These are phyloP conservation scores for Aspidiotus rigidus DNA, from an alignment of 2,888 invertebrate genomes.

Conservation along the genomic window DNA sequence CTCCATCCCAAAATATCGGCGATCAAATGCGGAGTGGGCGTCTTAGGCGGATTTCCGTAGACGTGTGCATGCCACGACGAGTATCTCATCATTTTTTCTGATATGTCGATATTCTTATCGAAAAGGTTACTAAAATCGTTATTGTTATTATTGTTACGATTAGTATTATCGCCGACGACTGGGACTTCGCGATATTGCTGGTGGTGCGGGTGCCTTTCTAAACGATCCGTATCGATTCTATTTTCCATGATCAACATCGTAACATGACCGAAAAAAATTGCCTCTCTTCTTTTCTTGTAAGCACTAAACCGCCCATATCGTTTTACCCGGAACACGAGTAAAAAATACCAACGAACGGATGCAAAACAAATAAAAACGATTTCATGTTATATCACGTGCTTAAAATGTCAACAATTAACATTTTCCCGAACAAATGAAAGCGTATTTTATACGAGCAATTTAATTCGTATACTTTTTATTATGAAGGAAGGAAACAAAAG, in stretches of 20 bases:
- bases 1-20: constrained; percentile 67
- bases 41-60: constrained; percentile 69
- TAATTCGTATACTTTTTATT: too few relatives aligned
- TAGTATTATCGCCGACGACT: not conserved
- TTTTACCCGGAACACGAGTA: not conserved
- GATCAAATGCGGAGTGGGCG: constrained; percentile 78
- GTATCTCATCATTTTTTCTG: constrained; percentile 6
- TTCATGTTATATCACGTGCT: not conserved
- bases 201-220: constrained; percentile 11
- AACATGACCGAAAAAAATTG: constrained; percentile 8
- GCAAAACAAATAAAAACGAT: not conserved
- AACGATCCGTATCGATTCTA: constrained; percentile 17
- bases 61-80: constrained; percentile 79
- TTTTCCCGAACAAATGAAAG: not conserved
- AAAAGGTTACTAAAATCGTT: constrained; percentile 12
- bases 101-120: constrained; percentile 18
- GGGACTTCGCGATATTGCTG: not conserved
- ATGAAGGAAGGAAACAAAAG: too few relatives aligned
- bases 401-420: constrained; percentile 2
- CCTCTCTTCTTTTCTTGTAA: not conserved
- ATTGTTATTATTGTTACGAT: constrained; percentile 19
- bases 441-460: too few relatives aligned
- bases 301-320: not conserved
- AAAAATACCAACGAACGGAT: not conserved
- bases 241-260: constrained; percentile 29